A percentile compares a stretch with the other conserved stretches of the same genome.
phyloP scores from a whole-genome alignment of 1,140 invertebrate species.

The Atta colombica region DNA sequence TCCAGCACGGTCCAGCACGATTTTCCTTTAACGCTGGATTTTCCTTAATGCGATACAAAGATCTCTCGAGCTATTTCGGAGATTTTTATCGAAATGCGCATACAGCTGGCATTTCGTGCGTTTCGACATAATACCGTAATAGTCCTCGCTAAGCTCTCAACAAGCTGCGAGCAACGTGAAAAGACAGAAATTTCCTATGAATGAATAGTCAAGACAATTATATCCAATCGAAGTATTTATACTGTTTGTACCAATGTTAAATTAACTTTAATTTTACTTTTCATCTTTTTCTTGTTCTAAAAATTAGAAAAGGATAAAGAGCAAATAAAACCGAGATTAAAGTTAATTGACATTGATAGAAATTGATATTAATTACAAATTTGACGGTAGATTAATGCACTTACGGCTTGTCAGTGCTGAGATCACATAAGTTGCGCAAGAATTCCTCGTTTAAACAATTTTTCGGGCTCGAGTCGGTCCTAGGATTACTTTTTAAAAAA shows the following conservation, averaged over 20 bases:
- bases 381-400: not conserved
- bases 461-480: slow-evolving; percentile 25
- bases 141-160: not conserved
- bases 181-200: slow-evolving; percentile 5
- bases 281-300: too few relatives aligned
- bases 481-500: slow-evolving; percentile 21
- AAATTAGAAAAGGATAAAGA: too few relatives aligned
- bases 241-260: too few relatives aligned
- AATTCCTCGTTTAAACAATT: slow-evolving; percentile 60
- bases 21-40: slow-evolving; percentile 2
- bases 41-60: not conserved
- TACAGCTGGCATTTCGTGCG: not conserved
- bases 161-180: not conserved
- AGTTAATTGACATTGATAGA: too few relatives aligned
- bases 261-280: too few relatives aligned
- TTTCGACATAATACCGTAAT: not conserved
- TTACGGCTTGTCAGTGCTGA: not conserved
- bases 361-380: slow-evolving; percentile 1
- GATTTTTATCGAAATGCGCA: not conserved
- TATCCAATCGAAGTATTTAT: too few relatives aligned
- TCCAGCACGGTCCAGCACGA: too few relatives aligned
- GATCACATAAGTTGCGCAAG: not conserved
- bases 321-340: too few relatives aligned
- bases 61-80: not conserved
- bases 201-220: not conserved